Evolutionary conservation across 2,888 invertebrate species (phyloP), one percentile per base, ranked within the genome.

Genomic region (Erebia epiphron): DNA sequence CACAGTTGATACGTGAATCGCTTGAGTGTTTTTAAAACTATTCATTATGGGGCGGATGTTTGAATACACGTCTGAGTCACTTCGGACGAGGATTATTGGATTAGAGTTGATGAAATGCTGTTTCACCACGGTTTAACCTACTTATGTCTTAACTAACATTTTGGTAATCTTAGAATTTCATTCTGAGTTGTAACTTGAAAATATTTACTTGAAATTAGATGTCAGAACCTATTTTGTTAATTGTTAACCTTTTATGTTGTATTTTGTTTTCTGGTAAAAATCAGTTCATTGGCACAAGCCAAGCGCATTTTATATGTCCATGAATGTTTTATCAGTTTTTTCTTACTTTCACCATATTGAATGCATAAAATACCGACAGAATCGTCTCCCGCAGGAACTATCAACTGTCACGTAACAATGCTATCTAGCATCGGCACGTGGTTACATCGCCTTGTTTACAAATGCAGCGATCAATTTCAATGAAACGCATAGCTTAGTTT

Each of bases 391-490:
- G 60, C 73, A 78, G 79, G 81, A 80, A 73, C 58, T 58, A 75
- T 78, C 80, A 74, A 74, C 26, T 58, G 76, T 77, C 80, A 73
- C 75, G 75, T 62, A 70, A 87, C 88, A 89, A 90, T 90, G 87
- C 87, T 90, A 91, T 91, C 91, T 66, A n/a, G 57, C 76, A 91
- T 91, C 90, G 84, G 85, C 90, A 87, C 89, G 91, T 86, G 90
- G 82, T 77, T 75, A 81, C 69, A 57, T 78, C 83, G 83, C 85
- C 85, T 84, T 87, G 83, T 88, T 86, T 85, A 84, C 78, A 75
- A 82, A 83, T 71, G 71, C 67, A 52, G 65, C 57, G 69, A 65
- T 65, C 69, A 57, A 41, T 70, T 72, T 72, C 72, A 74, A 72
- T 69, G 68, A 70, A 74, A 61, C 49, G 73, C 65, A 70, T 66